A percentile compares a stretch with the other conserved stretches of the same genome.
Conservation (phyloP, 2,797 vertebrate genomes). For the Coccyzus lansbergi region DNA sequence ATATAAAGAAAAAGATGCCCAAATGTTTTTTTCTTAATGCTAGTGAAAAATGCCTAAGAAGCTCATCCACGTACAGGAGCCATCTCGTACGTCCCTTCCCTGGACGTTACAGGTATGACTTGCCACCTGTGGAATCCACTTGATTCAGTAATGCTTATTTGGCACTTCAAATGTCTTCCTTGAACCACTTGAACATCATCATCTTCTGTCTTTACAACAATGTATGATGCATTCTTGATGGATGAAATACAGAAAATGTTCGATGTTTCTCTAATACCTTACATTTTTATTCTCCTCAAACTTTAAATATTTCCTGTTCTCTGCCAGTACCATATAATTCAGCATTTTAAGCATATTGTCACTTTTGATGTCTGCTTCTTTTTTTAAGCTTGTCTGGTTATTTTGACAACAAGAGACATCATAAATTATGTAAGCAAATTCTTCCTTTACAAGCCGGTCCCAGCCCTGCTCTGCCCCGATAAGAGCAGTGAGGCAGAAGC, state of each 20-base stretch:
- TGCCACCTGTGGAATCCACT: background rate
- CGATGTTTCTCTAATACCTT: background rate
- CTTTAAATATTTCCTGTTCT: background rate
- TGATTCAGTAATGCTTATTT: background rate
- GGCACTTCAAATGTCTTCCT: background rate
- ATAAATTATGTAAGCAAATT: conserved; percentile 12
- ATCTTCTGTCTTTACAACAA: background rate
- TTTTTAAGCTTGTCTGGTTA: conserved; percentile 2
- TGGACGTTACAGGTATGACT: background rate
- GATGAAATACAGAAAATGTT: background rate
- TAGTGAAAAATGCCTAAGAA: background rate
- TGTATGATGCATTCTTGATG: background rate
- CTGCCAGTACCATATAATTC: background rate
- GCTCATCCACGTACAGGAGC: background rate
- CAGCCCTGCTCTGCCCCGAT: background rate
- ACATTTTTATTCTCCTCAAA: background rate
- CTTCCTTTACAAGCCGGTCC: background rate
- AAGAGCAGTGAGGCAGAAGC: background rate
- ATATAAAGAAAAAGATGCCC: background rate
- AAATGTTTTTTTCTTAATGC: background rate
- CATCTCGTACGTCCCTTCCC: background rate
- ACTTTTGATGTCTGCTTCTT: background rate
- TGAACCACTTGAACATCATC: background rate
- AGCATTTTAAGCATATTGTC: background rate
- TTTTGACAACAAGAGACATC: background rate